phyloP scores from a whole-genome alignment of 2,888 invertebrate genomes.

The Ophioninae sp. region DNA sequence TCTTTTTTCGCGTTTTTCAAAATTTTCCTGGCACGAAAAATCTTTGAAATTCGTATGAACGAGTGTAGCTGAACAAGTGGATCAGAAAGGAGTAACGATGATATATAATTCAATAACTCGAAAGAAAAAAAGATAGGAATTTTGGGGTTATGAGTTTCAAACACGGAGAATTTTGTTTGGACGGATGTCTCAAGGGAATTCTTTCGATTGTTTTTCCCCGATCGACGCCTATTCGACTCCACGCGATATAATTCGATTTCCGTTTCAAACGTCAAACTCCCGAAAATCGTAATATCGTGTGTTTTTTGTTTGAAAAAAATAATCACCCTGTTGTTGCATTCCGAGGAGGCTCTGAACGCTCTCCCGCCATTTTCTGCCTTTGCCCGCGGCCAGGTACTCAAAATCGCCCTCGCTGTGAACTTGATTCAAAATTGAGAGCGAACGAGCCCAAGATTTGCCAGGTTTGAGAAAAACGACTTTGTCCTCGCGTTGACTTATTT shows the following conservation, averaged over 20 bases:
- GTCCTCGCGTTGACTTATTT: constrained; percentile 25
- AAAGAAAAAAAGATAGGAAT: constrained; percentile 71
- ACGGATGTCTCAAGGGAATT: constrained; percentile 42
- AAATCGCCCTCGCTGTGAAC: constrained; percentile 81
- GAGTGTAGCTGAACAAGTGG: neutral
- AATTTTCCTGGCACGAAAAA: neutral
- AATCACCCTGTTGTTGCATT: constrained; percentile 82
- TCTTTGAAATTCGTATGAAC: neutral
- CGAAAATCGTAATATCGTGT: too few species aligned
- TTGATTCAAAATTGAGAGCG: constrained; percentile 84
- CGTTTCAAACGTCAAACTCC: too few species aligned
- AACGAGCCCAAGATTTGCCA: constrained; percentile 87
- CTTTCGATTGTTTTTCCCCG: constrained; percentile 53
- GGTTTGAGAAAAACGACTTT: constrained; percentile 82
- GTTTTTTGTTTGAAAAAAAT: constrained; percentile 7
- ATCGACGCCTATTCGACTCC: constrained; percentile 75
- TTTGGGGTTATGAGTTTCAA: constrained; percentile 64
- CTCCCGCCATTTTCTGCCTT: constrained; percentile 83
- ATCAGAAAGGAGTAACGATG: neutral
- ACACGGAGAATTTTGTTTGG: constrained; percentile 66
- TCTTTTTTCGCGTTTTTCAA: constrained; percentile 24
- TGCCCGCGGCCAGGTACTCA: constrained; percentile 80
- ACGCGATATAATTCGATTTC: neutral
- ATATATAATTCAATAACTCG: neutral
- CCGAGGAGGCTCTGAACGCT: constrained; percentile 83